Percentiles rank a stretch among this genome's conserved stretches.
These are phyloP conservation scores for Ondatra zibethicus DNA, from an alignment of 2,113 vertebrate species.

Conservation along the genomic window DNA sequence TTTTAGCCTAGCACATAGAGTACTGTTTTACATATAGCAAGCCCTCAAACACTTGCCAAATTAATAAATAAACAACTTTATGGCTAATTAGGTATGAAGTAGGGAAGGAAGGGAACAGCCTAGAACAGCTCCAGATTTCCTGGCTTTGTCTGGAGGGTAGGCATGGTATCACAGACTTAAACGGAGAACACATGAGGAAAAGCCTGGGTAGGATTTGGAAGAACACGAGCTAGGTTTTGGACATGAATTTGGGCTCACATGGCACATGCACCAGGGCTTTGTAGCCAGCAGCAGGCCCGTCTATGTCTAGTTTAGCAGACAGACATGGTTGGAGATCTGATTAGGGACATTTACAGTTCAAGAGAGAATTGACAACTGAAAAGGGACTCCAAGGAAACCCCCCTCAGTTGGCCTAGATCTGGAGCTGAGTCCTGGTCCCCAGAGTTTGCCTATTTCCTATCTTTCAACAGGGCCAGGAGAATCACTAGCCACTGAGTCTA, in stretches of 20 bases:
- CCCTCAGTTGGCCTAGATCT: not conserved
- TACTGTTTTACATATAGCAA: not conserved
- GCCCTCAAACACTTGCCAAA: constrained; percentile 10
- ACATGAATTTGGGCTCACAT: not conserved
- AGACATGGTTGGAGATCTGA: not conserved
- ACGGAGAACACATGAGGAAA: not conserved
- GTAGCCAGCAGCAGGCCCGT: not conserved
- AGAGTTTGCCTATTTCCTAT: not conserved
- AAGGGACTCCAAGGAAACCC: not conserved
- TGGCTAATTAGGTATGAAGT: not conserved
- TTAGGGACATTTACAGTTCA: not conserved
- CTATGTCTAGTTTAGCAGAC: not conserved
- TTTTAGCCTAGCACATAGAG: not conserved
- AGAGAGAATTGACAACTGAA: not conserved
- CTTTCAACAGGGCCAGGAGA: not conserved
- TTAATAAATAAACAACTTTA: not conserved
- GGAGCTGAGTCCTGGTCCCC: not conserved
- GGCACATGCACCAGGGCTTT: not conserved
- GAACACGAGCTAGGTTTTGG: not conserved
- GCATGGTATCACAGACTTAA: not conserved
- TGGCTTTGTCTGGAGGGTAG: not conserved
- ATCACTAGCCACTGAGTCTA: not conserved
- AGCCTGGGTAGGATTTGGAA: not conserved
- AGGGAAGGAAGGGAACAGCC: not conserved
- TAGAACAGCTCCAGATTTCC: not conserved